Conservation (phyloP, 2,113 vertebrate species). For the Sebastes fasciatus region DNA sequence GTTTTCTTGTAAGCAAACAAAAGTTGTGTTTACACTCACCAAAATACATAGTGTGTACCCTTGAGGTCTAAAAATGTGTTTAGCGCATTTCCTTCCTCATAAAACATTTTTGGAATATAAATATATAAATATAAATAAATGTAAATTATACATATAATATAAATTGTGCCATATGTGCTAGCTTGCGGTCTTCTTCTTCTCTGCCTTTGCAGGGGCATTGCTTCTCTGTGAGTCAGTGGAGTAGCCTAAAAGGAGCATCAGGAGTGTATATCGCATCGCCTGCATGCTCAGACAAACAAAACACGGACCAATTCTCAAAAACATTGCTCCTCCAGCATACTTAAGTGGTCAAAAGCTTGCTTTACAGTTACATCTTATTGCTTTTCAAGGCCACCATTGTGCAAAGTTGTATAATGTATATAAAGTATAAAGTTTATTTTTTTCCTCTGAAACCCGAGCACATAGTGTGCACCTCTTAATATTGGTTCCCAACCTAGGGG, state of each 20-base stretch:
- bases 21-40: neutral
- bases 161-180: neutral
- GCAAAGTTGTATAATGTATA: neutral
- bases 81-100: neutral
- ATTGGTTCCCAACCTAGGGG: neutral
- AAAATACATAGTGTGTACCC: neutral
- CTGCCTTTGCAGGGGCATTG: neutral
- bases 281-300: neutral
- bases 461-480: neutral
- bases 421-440: too few species aligned
- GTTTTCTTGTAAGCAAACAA: conserved; percentile 12
- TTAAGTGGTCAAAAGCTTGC: neutral
- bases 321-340: neutral
- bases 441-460: neutral
- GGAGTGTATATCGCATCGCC: neutral
- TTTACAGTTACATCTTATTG: neutral
- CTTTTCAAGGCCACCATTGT: neutral
- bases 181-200: neutral
- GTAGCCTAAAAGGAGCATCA: neutral
- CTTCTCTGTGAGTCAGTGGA: neutral
- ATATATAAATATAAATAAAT: neutral
- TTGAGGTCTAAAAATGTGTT: neutral
- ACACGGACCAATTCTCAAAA: neutral
- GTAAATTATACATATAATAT: neutral
- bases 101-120: neutral